Base-by-base conservation (phyloP, 2,888 invertebrate genomes). In the Hymenopus coronatus region DNA sequence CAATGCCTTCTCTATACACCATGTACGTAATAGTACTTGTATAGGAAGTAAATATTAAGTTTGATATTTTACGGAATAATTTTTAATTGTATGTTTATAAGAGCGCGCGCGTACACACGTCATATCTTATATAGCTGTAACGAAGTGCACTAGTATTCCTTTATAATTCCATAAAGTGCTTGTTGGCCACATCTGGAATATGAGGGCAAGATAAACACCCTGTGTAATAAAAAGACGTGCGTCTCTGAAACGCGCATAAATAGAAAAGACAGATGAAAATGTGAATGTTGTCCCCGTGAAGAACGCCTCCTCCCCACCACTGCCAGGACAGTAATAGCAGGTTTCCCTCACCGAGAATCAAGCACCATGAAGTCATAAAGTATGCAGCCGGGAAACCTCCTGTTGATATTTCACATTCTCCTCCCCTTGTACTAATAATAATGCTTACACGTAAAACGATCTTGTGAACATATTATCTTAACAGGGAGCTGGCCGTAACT, bases 361-460 rank as follows among this genome's bases (percentile, higher is more conserved):
- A 70, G 54, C 20, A 70, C 54, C 54, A 70, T 70, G 54, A 70
- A 70, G 54, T 70, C 54, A 70, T 70, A 70, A 70, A 70, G 54
- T 70, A 70, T 70, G 54, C 54, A 70, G 54, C 54, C 54, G 20
- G 54, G 54, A 25, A 70, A 70, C 54, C 54, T 70, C 54, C 54
- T 70, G 54, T 70, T 70, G 54, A 70, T 70, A 70, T 70, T 70
- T 70, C 54, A 70, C 54, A 70, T 70, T 81, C 81, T 86, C 86
- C 86, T 30, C 15, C 25, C 27, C 87, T 87, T 33, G 87, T 82
- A 33, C n/a, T 33, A 82, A 81, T 87, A 87, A 81, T 87, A 87
- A 87, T 82, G 87, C 70, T 40, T 40, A 27, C 87, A 87, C 87
- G 87, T 87, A 82, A 82, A 27, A 87, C 87, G 87, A n/a, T 87